Base-by-base conservation (phyloP, 2,797 vertebrate species). In the Brachyalestes nurse region DNA sequence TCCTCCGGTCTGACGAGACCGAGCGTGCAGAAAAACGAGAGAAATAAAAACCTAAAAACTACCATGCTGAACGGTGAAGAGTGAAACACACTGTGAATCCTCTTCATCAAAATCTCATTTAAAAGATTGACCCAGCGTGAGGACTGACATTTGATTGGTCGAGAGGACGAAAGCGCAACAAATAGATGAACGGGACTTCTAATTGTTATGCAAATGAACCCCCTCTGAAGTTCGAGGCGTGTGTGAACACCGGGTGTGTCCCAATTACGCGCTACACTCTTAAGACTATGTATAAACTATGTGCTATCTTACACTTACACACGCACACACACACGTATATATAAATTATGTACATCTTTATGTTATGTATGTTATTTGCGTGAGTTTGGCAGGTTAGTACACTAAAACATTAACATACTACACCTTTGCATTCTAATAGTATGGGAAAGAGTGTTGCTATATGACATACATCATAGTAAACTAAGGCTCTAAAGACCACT, bases 1-100 rank as follows among this genome's bases (percentile, higher is more conserved):
- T 92, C 87, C 42, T 88, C 89, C 4, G 77, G 10, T 8, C 17
- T 23, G n/a, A 58, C 67, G 12, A 79, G 47, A 12, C 45, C 16
- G 17, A 58, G 57, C 23, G 64, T 9, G n/a, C n/a, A 45, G 17
- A 69, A 23, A 42, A 6, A 47, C 0, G 40, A 16, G 34, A 86
- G 12, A 66, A 79, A 49, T 49, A 80, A 84, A 73, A 66, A 16
- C 57, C 0, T 45, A 7, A 79, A 53, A 47, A 0, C 1, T 10
- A 62, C 80, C 81, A 78, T 78, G 19, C 9, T 25, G 38, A 66
- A 13, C 3, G 17, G 8, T 12, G 34, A 9, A 4, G 28, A 6
- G 5, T 34, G 16, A 40, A 19, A 19, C 34, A 42, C 14, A 19
- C 62, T 38, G 17, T 8, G 40, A 12, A 0, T 2, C 8, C 17